Evolutionary conservation across 2,797 vertebrate species (phyloP).

Genomic region (Pogoniulus pusillus): DNA sequence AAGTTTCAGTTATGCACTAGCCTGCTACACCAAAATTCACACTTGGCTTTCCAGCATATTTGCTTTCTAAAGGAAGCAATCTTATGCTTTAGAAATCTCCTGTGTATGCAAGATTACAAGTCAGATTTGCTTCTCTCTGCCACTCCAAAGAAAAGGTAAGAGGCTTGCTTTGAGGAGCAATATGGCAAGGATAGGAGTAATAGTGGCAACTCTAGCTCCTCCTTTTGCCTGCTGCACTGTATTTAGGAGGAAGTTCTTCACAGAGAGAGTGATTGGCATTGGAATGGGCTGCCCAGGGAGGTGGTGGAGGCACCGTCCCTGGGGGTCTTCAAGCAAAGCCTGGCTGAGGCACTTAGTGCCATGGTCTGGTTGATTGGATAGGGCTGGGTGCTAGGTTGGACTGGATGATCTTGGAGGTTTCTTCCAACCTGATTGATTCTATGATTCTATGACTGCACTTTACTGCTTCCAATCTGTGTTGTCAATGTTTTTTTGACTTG

Average conservation of each 20-base stretch:
- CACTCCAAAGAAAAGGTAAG: background rate
- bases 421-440: too few relatives aligned
- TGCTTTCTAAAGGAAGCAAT: background rate
- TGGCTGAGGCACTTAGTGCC: too few relatives aligned
- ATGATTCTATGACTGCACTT: too few relatives aligned
- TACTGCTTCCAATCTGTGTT: background rate
- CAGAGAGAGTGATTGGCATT: too few relatives aligned
- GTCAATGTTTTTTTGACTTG: background rate
- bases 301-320: too few relatives aligned
- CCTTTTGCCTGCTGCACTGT: background rate
- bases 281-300: too few relatives aligned
- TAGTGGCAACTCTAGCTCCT: background rate
- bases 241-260: too few relatives aligned
- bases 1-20: background rate
- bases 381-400: too few relatives aligned
- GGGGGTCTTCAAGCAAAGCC: too few relatives aligned
- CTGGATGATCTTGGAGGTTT: too few relatives aligned
- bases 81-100: background rate
- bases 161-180: background rate
- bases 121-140: background rate
- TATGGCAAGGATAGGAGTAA: background rate
- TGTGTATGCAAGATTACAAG: background rate
- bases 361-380: too few relatives aligned
- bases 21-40: background rate
- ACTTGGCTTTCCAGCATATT: background rate